Evolutionary conservation across 2,888 invertebrate species (phyloP).

Genomic region (Arctia plantaginis): DNA sequence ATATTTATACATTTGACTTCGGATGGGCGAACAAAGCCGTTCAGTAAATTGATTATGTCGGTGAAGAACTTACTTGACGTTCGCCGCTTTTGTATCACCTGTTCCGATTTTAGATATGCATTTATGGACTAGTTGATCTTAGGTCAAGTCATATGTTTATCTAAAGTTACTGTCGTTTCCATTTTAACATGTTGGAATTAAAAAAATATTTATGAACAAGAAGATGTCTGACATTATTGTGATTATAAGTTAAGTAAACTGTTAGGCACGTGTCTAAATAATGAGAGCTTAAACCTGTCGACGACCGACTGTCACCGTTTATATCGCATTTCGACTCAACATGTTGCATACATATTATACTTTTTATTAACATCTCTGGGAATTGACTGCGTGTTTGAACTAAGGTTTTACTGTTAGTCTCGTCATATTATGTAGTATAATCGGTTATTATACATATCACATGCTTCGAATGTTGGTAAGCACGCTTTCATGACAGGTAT

Average conservation of each 20-base stretch:
- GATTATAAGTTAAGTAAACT: slow-evolving; percentile 38
- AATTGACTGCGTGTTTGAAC: slow-evolving; percentile 12
- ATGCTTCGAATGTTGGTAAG: background rate
- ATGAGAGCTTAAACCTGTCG: slow-evolving; percentile 42
- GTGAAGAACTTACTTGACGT: slow-evolving; percentile 72
- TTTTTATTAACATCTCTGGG: slow-evolving; percentile 48
- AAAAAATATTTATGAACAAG: slow-evolving; percentile 31
- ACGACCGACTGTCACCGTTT: slow-evolving; percentile 33
- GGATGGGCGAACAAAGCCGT: slow-evolving; percentile 83
- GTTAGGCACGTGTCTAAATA: slow-evolving; percentile 17
- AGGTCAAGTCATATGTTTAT: slow-evolving; percentile 25
- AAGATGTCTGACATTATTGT: slow-evolving; percentile 26
- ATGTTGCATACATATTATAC: slow-evolving; percentile 41
- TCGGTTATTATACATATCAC: background rate
- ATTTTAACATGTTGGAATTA: slow-evolving; percentile 24
- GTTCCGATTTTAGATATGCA: slow-evolving; percentile 68
- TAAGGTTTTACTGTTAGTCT: background rate
- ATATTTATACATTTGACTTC: slow-evolving; percentile 85
- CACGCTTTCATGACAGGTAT: background rate
- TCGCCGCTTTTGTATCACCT: slow-evolving; percentile 76
- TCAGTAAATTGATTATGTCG: slow-evolving; percentile 84
- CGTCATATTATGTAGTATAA: background rate
- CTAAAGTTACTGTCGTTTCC: slow-evolving; percentile 22
- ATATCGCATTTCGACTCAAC: slow-evolving; percentile 36
- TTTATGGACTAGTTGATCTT: slow-evolving; percentile 27